Conservation (phyloP, 2,113 vertebrate genomes). For the Menidia beryllina region DNA sequence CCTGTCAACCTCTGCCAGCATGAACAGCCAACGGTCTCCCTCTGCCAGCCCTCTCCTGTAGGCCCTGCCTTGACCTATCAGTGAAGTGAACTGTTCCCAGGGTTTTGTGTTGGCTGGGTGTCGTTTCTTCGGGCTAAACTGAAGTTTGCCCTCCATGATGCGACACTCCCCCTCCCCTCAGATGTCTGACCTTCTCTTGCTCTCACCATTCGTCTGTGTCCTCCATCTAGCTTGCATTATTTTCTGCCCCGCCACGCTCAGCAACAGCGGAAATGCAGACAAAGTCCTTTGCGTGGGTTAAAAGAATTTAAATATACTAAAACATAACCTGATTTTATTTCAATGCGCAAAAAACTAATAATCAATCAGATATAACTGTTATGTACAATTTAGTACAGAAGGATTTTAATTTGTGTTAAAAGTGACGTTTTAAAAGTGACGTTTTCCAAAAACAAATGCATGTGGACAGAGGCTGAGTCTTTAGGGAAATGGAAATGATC, state of each 20-base stretch:
- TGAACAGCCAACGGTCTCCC: conserved; percentile 47
- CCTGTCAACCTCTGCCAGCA: conserved; percentile 43
- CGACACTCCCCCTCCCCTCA: conserved; percentile 13
- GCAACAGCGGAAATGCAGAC: conserved; percentile 43
- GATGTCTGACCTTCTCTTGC: conserved; percentile 57
- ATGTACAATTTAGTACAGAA: too few relatives aligned
- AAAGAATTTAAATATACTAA: background rate
- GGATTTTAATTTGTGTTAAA: background rate
- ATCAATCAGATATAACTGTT: background rate
- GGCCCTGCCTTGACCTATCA: conserved; percentile 45
- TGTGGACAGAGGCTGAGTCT: background rate
- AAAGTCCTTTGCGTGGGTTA: conserved; percentile 18
- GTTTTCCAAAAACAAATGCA: too few relatives aligned
- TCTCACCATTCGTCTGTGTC: conserved; percentile 36
- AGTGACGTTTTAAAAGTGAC: too few relatives aligned
- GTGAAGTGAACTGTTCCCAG: conserved; percentile 33
- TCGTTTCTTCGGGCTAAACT: conserved; percentile 53
- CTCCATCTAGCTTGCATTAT: conserved; percentile 19
- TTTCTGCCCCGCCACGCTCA: conserved; percentile 36
- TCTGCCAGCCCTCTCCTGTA: conserved; percentile 18
- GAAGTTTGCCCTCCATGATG: conserved; percentile 46
- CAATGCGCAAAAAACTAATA: background rate
- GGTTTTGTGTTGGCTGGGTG: conserved; percentile 29
- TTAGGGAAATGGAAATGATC: conserved; percentile 27
- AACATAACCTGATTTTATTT: background rate